phyloP scores from a whole-genome alignment of 1,140 invertebrate species.

The Pogonomyrmex californicus region DNA sequence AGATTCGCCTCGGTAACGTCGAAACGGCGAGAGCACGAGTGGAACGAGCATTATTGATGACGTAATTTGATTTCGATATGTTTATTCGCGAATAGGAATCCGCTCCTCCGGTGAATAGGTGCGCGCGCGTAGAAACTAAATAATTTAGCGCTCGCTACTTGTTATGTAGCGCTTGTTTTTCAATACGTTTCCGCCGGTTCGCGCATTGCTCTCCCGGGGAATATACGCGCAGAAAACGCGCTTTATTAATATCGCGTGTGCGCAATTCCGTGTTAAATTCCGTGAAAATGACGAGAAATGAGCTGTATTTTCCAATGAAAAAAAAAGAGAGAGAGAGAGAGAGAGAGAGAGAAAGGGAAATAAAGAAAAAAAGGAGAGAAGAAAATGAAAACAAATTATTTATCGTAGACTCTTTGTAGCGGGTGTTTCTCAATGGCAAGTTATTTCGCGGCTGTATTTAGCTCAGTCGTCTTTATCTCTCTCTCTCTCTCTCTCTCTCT shows the following conservation, averaged over 20 bases:
- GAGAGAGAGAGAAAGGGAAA: not conserved
- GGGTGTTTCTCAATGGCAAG: conserved; percentile 7
- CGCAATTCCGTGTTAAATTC: conserved; percentile 40
- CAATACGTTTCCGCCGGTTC: conserved; percentile 39
- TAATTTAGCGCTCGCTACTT: conserved; percentile 30
- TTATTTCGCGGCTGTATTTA: conserved; percentile 57
- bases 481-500: not conserved
- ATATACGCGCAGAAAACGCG: conserved; percentile 18
- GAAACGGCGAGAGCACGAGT: not conserved
- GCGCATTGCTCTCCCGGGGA: conserved; percentile 32
- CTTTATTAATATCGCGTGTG: conserved; percentile 29
- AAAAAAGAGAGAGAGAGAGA: not conserved
- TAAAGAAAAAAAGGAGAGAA: conserved; percentile 4
- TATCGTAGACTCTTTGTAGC: conserved; percentile 13
- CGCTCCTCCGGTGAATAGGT: not conserved
- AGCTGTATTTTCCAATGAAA: conserved; percentile 36
- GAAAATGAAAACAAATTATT: conserved; percentile 52
- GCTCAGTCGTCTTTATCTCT: conserved; percentile 10
- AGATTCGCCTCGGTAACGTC: conserved; percentile 35
- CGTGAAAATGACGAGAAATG: conserved; percentile 47
- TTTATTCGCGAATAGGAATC: conserved; percentile 26
- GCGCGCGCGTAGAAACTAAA: conserved; percentile 17
- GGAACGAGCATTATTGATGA: conserved; percentile 42
- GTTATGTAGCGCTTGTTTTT: conserved; percentile 43
- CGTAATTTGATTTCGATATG: conserved; percentile 49